Percentiles rank a stretch among this genome's conserved stretches.
Evolutionary conservation across 2,113 vertebrate species (phyloP).

Genomic region (Bagarius yarrelli): DNA sequence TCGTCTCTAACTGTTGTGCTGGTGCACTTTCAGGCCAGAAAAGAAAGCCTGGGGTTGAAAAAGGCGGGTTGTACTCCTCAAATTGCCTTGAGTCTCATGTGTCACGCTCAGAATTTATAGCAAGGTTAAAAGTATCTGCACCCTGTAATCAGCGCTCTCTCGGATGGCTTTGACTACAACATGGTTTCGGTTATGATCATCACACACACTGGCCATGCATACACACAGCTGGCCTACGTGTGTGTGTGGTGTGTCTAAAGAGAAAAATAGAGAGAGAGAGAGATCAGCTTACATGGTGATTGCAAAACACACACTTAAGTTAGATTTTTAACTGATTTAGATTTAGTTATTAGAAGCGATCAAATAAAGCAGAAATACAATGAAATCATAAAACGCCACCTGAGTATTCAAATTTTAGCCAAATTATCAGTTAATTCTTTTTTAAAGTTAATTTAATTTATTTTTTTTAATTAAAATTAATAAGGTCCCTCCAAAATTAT

Average conservation of each 20-base stretch:
- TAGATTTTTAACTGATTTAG: not conserved
- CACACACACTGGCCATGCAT: slow-evolving; percentile 61
- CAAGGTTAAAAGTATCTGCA: slow-evolving; percentile 52
- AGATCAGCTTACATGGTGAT: not conserved
- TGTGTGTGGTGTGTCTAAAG: not conserved
- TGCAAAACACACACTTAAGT: not conserved
- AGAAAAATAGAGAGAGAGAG: slow-evolving; percentile 25
- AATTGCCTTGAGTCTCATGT: slow-evolving; percentile 3
- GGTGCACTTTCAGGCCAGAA: slow-evolving; percentile 28
- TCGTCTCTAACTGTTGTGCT: slow-evolving; percentile 29
- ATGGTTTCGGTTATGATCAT: slow-evolving; percentile 57
- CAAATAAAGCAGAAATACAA: not conserved
- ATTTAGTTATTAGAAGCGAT: not conserved
- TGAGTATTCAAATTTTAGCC: not conserved
- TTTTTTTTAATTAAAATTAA: too few species aligned
- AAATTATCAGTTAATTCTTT: too few species aligned
- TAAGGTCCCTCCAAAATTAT: too few species aligned
- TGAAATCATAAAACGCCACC: not conserved
- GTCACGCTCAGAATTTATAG: slow-evolving; percentile 59
- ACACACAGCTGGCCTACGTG: slow-evolving; percentile 4
- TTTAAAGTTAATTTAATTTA: too few species aligned
- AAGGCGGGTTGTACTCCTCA: not conserved
- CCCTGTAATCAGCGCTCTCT: slow-evolving; percentile 66
- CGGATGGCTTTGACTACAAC: slow-evolving; percentile 64
- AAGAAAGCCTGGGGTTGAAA: too few species aligned